Evolutionary conservation across 2,888 invertebrate genomes (phyloP).

Genomic region (Ptilodon capucinus): DNA sequence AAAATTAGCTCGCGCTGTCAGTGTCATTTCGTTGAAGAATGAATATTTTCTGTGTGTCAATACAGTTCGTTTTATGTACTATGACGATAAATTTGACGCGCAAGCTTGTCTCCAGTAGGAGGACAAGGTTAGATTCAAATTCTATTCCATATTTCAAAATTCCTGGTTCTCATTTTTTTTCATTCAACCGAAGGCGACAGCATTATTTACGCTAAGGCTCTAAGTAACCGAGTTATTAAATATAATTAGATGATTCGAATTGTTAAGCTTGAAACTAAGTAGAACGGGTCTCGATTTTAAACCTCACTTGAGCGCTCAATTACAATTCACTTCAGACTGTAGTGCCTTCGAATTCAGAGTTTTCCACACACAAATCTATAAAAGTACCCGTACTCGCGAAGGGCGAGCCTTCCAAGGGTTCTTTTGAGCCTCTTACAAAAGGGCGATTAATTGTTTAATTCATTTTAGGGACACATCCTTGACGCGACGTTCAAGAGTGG

Average conservation of each 20-base stretch:
- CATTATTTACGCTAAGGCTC: not conserved
- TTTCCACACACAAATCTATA: slow-evolving; percentile 27
- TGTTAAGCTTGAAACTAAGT: not conserved
- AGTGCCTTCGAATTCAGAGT: not conserved
- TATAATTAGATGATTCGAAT: not conserved
- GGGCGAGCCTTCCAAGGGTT: slow-evolving; percentile 27
- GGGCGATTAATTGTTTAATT: slow-evolving; percentile 51
- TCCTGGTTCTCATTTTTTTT: too few relatives aligned
- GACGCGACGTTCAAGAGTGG: not conserved
- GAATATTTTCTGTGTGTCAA: too few relatives aligned
- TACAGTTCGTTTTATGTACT: too few relatives aligned
- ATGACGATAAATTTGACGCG: too few relatives aligned
- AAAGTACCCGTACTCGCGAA: slow-evolving; percentile 15
- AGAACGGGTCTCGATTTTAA: not conserved
- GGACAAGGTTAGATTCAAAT: too few relatives aligned
- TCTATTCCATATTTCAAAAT: too few relatives aligned
- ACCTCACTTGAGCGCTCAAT: not conserved
- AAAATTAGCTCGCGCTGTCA: too few relatives aligned
- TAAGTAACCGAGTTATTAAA: not conserved
- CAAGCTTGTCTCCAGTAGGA: too few relatives aligned
- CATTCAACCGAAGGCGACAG: too few relatives aligned
- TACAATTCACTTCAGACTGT: not conserved
- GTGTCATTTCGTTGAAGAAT: too few relatives aligned
- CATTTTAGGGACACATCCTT: slow-evolving; percentile 34
- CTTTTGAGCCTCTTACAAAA: slow-evolving; percentile 38